These are phyloP conservation scores for Apolygus lucorum DNA, from an alignment of 1,140 invertebrate species.

Conservation along the genomic window DNA sequence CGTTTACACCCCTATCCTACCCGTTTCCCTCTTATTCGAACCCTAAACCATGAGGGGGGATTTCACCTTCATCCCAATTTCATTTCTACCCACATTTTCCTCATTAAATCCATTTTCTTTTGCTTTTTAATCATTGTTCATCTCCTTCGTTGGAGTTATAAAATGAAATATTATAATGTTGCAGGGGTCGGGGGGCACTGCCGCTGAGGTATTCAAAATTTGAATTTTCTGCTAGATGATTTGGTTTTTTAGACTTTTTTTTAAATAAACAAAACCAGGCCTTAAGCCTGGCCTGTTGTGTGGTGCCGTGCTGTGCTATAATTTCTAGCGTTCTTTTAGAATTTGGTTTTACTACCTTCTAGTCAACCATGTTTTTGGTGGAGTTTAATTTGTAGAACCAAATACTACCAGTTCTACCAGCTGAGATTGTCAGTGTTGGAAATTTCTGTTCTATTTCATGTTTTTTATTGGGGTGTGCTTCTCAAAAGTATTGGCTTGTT, in stretches of 20 bases:
- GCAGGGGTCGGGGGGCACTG: slow-evolving; percentile 26
- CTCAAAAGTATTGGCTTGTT: too few species aligned
- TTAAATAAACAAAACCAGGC: neutral
- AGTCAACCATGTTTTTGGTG: slow-evolving; percentile 14
- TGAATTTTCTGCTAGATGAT: neutral
- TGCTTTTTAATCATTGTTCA: too few species aligned
- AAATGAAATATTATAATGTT: slow-evolving; percentile 18
- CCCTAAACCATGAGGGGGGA: neutral
- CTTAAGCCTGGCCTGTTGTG: neutral
- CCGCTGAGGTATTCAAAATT: slow-evolving; percentile 23
- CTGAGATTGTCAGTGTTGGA: too few species aligned
- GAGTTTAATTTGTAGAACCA: slow-evolving; percentile 2
- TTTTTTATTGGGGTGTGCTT: too few species aligned
- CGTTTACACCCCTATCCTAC: neutral
- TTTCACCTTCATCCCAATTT: too few species aligned
- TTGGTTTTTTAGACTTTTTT: neutral
- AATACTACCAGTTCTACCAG: neutral
- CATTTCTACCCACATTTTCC: neutral
- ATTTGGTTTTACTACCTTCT: slow-evolving; percentile 14
- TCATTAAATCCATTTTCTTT: neutral
- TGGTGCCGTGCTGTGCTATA: slow-evolving; percentile 11
- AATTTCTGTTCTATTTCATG: too few species aligned
- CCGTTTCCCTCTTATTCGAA: neutral
- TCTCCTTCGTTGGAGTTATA: too few species aligned
- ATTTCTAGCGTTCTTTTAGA: slow-evolving; percentile 7